Conservation (phyloP, 2,113 vertebrate genomes). For the Sturnira hondurensis region DNA sequence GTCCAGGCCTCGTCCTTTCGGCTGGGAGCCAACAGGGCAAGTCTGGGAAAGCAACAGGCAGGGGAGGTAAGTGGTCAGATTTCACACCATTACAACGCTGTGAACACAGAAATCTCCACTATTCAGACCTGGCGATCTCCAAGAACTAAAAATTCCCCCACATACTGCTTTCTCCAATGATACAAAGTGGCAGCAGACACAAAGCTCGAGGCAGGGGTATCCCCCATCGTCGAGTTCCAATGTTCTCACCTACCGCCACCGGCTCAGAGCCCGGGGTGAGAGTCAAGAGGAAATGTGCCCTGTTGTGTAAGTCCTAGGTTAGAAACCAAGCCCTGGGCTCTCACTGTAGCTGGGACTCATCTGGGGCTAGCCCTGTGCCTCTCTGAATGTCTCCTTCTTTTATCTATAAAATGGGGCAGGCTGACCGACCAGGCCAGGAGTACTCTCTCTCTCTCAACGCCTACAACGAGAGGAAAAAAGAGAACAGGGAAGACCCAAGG, state of each 20-base stretch:
- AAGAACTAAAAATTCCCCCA: not conserved
- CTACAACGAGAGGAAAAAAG: slow-evolving; percentile 10
- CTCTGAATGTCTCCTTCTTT: not conserved
- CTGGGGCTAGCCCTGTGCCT: not conserved
- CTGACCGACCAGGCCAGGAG: slow-evolving; percentile 47
- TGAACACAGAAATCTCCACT: not conserved
- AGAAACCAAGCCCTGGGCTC: not conserved
- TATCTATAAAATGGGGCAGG: slow-evolving; percentile 68
- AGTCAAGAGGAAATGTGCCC: too few relatives aligned
- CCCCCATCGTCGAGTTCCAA: too few relatives aligned
- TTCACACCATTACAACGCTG: not conserved
- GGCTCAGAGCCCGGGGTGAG: too few relatives aligned
- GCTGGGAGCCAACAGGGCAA: not conserved
- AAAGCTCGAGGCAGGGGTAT: not conserved
- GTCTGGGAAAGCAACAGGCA: not conserved
- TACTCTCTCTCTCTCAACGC: slow-evolving; percentile 65
- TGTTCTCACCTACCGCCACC: not conserved
- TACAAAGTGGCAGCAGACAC: not conserved
- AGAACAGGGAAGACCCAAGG: not conserved
- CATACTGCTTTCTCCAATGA: not conserved
- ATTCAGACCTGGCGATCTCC: not conserved
- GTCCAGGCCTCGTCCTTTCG: not conserved
- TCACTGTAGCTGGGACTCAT: not conserved
- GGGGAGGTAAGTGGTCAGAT: not conserved
- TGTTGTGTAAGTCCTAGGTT: not conserved